Evolutionary conservation across 2,113 vertebrate species (phyloP), one percentile per base, ranked within the genome.

Genomic region (Notothenia coriiceps): DNA sequence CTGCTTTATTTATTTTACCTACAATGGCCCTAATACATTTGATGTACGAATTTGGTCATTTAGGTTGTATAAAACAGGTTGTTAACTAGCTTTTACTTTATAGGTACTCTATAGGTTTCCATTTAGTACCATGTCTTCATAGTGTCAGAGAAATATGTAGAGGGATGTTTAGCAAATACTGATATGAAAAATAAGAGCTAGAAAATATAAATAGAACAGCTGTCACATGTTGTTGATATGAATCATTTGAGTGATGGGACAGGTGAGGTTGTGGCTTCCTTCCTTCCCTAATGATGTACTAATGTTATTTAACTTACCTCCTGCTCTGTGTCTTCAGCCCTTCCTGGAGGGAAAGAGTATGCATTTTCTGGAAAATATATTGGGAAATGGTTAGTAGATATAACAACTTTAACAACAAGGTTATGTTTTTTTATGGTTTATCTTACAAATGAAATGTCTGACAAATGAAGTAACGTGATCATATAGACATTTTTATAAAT

Each of bases 291-390:
- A 35, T 35, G 29, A 5, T 1, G 56, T 9, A 68, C 18, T 29
- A 20, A 9, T n/a, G 5, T 55, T 0, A 10, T 56, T 44, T 4
- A 1, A 90, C 93, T 82, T 40, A 91, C 91, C 82, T 84, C 89
- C 17, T 88, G 82, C 11, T 79, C 83, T 49, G 15, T 51, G 4
- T 52, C 76, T 44, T 2, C 55, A 15, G 44, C 10, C 22, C 9
- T 17, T 1, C 1, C 94, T 93, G 86, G 79, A 89, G 13, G 43
- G 76, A 64, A 77, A 12, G 1, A 0, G 11, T 55, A 46, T 46
- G 44, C 10, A 14, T 56, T 10, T 51, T 51, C 35, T 33, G 35
- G 35, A 6, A 40, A 40, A 40, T 40, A 40, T 40, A 40, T 40
- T 40, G 35, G 35, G 35, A 40, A 40, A 40, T 40, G 35, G 35